These are phyloP conservation scores for Rhorus exstirpatorius DNA, from an alignment of 2,888 invertebrate genomes.

Conservation along the genomic window DNA sequence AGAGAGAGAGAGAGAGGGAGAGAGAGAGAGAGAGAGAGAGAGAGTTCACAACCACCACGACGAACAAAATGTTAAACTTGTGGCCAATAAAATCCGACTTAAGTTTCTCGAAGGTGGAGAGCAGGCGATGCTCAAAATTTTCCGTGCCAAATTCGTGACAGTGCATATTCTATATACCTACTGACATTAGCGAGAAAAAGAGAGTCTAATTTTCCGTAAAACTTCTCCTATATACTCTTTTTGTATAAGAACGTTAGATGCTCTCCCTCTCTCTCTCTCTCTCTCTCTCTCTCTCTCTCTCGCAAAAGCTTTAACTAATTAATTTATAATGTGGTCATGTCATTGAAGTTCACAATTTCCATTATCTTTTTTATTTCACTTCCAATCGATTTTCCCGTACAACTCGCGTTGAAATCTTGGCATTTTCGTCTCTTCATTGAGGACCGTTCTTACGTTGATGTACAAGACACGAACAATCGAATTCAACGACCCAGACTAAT, in stretches of 20 bases:
- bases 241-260: constrained; percentile 3
- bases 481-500: constrained; percentile 9
- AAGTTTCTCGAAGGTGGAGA: constrained; percentile 40
- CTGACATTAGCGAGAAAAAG: constrained; percentile 8
- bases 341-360: constrained; percentile 6
- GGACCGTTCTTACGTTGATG: constrained; percentile 2
- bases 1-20: background rate
- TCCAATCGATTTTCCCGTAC: constrained; percentile 27
- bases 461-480: constrained; percentile 1
- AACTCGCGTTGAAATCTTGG: background rate
- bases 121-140: constrained; percentile 24
- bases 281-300: too few relatives aligned
- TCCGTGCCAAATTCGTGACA: constrained; percentile 49
- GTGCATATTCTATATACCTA: constrained; percentile 48
- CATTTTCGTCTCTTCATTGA: constrained; percentile 8
- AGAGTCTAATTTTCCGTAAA: background rate
- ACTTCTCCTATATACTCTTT: constrained; percentile 14
- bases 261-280: constrained; percentile 19
- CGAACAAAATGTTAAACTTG: constrained; percentile 51
- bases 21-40: background rate
- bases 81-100: constrained; percentile 57
- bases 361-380: constrained; percentile 24
- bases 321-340: constrained; percentile 26
- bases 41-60: constrained; percentile 10
- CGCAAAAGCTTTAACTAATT: constrained; percentile 46